phyloP scores from a whole-genome alignment of 1,140 invertebrate genomes.

The Eciton burchellii region DNA sequence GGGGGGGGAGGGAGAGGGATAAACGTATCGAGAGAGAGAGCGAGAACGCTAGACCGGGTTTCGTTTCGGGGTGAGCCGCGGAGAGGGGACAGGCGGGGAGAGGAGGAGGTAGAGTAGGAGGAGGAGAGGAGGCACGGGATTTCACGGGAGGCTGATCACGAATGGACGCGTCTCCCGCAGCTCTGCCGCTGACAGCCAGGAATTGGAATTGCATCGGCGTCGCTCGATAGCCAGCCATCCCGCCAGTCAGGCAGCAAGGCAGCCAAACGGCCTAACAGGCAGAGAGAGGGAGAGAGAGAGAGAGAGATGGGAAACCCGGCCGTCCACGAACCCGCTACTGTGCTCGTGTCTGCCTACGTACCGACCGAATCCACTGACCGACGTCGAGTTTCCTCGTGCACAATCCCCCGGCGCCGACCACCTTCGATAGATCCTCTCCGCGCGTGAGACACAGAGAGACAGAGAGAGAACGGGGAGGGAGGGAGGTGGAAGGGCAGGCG shows the following conservation, averaged over 20 bases:
- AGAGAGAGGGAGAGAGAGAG: constrained; percentile 12
- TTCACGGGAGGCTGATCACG: constrained; percentile 84
- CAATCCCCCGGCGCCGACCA: constrained; percentile 48
- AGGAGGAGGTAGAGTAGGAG: too few species aligned
- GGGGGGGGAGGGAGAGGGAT: constrained; percentile 29
- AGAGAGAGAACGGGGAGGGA: too few species aligned
- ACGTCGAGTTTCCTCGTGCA: constrained; percentile 46
- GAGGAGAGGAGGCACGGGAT: constrained; percentile 81
- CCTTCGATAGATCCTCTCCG: constrained; percentile 13
- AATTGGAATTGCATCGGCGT: constrained; percentile 86
- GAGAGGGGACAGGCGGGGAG: not conserved
- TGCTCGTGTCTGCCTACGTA: constrained; percentile 57
- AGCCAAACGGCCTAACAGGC: constrained; percentile 76
- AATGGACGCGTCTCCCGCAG: constrained; percentile 86
- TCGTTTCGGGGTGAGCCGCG: constrained; percentile 79
- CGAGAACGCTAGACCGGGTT: constrained; percentile 71
- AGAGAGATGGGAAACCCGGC: constrained; percentile 13
- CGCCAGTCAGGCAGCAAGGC: constrained; percentile 78
- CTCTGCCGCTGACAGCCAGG: constrained; percentile 86
- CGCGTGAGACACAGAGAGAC: constrained; percentile 33
- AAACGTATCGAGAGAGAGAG: constrained; percentile 51
- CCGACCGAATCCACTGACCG: constrained; percentile 65
- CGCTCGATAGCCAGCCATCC: constrained; percentile 84
- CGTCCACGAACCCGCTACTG: constrained; percentile 58
- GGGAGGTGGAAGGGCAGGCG: too few species aligned